These are phyloP conservation scores for Nysson spinosus DNA, from an alignment of 2,888 invertebrate species.

Conservation along the genomic window DNA sequence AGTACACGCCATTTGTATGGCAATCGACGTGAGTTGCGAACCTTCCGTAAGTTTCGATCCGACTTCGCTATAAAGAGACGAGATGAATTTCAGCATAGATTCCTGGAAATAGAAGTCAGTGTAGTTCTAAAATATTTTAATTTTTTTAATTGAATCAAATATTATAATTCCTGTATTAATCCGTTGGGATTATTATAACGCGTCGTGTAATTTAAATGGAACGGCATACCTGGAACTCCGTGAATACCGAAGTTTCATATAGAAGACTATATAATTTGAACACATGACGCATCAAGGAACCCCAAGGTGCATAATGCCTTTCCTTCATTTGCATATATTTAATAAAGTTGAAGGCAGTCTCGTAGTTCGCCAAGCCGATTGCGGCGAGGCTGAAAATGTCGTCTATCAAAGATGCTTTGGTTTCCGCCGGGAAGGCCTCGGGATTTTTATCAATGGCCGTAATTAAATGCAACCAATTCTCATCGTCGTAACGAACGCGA, in stretches of 20 bases:
- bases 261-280: slow-evolving; percentile 74
- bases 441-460: slow-evolving; percentile 62
- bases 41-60: slow-evolving; percentile 52
- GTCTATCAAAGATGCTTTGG: slow-evolving; percentile 80
- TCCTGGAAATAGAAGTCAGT: slow-evolving; percentile 53
- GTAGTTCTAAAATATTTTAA: too few species aligned
- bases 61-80: slow-evolving; percentile 59
- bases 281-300: slow-evolving; percentile 76
- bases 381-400: slow-evolving; percentile 78
- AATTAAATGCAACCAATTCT: slow-evolving; percentile 69
- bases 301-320: slow-evolving; percentile 79
- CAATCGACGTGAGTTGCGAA: slow-evolving; percentile 58
- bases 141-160: too few species aligned
- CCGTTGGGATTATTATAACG: too few species aligned
- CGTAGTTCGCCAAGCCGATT: slow-evolving; percentile 75
- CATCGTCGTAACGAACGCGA: slow-evolving; percentile 70
- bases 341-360: slow-evolving; percentile 77
- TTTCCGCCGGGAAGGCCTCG: slow-evolving; percentile 76
- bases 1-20: slow-evolving; percentile 63
- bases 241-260: slow-evolving; percentile 65
- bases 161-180: too few species aligned
- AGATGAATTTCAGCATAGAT: slow-evolving; percentile 61
- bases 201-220: not conserved
- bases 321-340: slow-evolving; percentile 78
- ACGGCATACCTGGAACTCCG: slow-evolving; percentile 64